Evolutionary conservation across 2,113 vertebrate species (phyloP), one percentile per base, ranked within the genome.

Genomic region (Ophthalmolycus amberensis): DNA sequence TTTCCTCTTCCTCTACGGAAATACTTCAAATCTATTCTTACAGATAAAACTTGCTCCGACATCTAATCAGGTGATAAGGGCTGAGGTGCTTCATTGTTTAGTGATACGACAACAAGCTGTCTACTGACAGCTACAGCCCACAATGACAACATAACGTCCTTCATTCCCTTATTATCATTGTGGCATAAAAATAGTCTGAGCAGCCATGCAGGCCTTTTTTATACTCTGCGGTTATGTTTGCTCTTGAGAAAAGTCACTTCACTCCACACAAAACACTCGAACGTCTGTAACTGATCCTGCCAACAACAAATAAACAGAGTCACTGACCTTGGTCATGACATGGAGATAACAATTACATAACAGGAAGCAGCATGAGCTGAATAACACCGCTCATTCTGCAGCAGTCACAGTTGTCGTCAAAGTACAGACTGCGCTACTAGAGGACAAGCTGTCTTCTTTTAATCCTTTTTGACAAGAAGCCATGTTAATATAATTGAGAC

Each of bases 241-340:
- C 52, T 50, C 80, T 44, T 29, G 38, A 76, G 74, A 71, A 77
- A 72, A 81, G 32, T 5, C 25, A 77, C 64, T 70, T 70, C 70
- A 78, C 58, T 74, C 11, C 5, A 65, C 20, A 52, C 22, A 29
- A 20, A 78, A 63, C 70, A 15, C 29, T 84, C 16, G 60, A 59
- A 54, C 40, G 62, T 74, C 71, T 79, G 87, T 84, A 78, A 89
- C 22, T 80, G 79, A 92, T 90, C 72, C 76, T 60, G 48, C 79
- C 73, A 74, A 54, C 63, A 73, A 79, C 82, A 89, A 84, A 85
- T 81, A 90, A 90, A 91, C 89, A 89, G 40, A 82, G 69, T 59
- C 37, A 40, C 59, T 78, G 82, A 90, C 84, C 89, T 89, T 79
- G 16, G 70, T 59, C 63, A 25, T 71, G 71, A 90, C 88, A 64